These are phyloP conservation scores for Stichopus horrens DNA, from an alignment of 53 echinoderm and acorn worm species.

Conservation along the genomic window DNA sequence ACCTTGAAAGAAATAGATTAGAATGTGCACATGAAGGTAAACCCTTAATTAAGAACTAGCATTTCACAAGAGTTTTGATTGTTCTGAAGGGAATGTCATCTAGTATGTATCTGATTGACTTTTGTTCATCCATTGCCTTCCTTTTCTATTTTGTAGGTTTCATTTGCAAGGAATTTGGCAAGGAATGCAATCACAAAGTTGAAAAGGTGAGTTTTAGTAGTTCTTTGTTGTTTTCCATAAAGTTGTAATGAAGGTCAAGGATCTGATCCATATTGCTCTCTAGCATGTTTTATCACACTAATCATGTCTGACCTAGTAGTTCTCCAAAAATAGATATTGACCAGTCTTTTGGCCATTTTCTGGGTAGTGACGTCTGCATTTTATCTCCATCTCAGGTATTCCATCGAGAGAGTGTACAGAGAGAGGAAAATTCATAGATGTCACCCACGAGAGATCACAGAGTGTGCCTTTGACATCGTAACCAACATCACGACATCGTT, in stretches of 20 bases:
- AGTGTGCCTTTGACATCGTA: slow-evolving; percentile 97
- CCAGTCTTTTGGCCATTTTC: not conserved
- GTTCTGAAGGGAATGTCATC: too few relatives aligned
- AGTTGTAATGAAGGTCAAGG: too few relatives aligned
- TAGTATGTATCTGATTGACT: not conserved
- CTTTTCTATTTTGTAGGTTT: slow-evolving; percentile 60
- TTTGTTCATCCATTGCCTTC: not conserved
- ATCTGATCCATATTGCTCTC: not conserved
- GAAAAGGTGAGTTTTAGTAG: slow-evolving; percentile 69
- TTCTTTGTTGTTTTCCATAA: too few relatives aligned
- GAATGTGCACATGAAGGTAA: too few relatives aligned
- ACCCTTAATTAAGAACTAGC: too few relatives aligned
- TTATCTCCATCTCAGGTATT: slow-evolving; percentile 56
- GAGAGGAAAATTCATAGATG: slow-evolving; percentile 82
- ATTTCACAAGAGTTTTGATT: too few relatives aligned
- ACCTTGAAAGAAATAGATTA: too few relatives aligned
- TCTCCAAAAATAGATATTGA: not conserved
- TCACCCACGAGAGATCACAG: slow-evolving; percentile 89
- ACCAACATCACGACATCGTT: slow-evolving; percentile 65
- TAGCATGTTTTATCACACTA: too few relatives aligned
- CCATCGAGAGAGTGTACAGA: slow-evolving; percentile 88
- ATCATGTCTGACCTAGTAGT: not conserved
- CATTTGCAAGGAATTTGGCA: slow-evolving; percentile 93
- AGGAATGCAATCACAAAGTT: slow-evolving; percentile 84
- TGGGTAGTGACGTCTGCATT: not conserved